Evolutionary conservation across 2,113 vertebrate genomes (phyloP).

Genomic region (Puffinus mauretanicus): DNA sequence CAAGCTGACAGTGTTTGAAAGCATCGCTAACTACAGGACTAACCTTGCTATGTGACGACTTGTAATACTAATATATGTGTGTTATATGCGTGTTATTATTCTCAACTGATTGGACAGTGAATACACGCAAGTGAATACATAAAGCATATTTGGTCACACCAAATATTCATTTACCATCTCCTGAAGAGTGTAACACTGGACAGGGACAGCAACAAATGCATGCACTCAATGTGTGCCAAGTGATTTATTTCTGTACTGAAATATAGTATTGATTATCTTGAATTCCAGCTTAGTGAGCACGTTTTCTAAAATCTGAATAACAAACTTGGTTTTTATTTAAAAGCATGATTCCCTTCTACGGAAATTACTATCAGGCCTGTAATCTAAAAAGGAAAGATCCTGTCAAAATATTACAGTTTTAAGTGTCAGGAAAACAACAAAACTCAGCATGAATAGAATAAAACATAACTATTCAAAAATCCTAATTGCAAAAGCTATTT

Average conservation of each 20-base stretch:
- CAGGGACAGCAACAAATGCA: neutral
- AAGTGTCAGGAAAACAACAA: neutral
- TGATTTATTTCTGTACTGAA: neutral
- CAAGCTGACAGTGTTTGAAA: neutral
- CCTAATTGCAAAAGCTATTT: neutral
- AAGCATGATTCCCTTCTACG: neutral
- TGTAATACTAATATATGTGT: neutral
- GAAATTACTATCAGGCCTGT: neutral
- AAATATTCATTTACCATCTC: neutral
- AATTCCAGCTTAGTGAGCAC: neutral
- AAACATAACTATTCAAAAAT: neutral
- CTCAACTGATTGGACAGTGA: neutral
- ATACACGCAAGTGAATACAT: neutral
- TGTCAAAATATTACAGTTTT: neutral
- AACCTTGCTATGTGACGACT: fast-evolving
- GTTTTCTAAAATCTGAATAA: neutral
- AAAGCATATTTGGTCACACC: neutral
- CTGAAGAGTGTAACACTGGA: neutral
- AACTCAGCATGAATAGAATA: neutral
- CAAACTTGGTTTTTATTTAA: neutral
- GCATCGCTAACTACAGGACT: neutral
- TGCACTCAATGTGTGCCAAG: neutral
- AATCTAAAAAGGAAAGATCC: neutral
- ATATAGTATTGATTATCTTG: neutral
- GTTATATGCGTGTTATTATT: neutral